A percentile compares a stretch with the other conserved stretches of the same genome.
Conservation (phyloP, 2,797 vertebrate genomes). For the Sebastes minor region DNA sequence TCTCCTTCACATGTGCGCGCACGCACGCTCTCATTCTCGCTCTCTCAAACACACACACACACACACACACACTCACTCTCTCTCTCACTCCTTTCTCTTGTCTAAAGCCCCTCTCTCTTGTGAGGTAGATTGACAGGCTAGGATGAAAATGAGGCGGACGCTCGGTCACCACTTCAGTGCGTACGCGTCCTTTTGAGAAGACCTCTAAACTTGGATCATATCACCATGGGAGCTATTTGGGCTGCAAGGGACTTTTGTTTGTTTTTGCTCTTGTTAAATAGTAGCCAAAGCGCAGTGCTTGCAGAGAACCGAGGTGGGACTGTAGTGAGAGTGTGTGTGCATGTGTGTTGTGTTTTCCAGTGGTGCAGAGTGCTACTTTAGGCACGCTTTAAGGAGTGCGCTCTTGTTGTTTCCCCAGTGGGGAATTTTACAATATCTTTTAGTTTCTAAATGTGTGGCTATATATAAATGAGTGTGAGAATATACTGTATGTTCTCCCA, state of each 20-base stretch:
- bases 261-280: constrained; percentile 87
- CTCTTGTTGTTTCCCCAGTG: constrained; percentile 52
- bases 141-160: constrained; percentile 86
- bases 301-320: constrained; percentile 84
- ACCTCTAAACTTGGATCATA: constrained; percentile 79
- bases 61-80: constrained; percentile 6
- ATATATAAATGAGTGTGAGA: background rate
- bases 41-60: constrained; percentile 19
- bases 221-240: constrained; percentile 86
- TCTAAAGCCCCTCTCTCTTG: constrained; percentile 72
- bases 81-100: constrained; percentile 73
- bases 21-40: constrained; percentile 52
- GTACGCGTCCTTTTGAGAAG: constrained; percentile 81
- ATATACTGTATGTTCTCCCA: background rate
- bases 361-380: constrained; percentile 59
- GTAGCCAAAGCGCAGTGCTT: constrained; percentile 81
- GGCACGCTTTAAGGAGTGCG: constrained; percentile 71
- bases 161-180: constrained; percentile 80
- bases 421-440: constrained; percentile 9
- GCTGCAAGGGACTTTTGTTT: constrained; percentile 83
- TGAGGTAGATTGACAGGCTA: constrained; percentile 82
- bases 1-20: constrained; percentile 52
- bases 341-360: constrained; percentile 46
- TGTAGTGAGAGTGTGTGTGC: constrained; percentile 57
- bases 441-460: background rate